Base-by-base conservation (phyloP, 2,113 vertebrate genomes). In the Neolamprologus toae region DNA sequence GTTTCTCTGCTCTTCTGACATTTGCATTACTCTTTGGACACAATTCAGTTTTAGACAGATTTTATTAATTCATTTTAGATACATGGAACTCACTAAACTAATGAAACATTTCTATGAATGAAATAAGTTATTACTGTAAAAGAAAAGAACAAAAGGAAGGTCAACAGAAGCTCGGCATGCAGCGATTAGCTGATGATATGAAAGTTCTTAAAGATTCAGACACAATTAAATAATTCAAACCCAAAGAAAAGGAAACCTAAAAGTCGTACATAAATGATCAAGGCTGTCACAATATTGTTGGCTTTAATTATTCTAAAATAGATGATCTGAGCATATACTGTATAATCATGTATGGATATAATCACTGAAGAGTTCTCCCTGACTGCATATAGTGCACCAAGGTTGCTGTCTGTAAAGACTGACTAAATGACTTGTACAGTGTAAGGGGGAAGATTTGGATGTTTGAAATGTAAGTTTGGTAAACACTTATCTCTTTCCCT, bases 281-380 rank as follows among this genome's bases (percentile, higher is more conserved):
- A 95, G 68, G 89, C 88, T 82, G 88, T 83, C 90, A 94, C 90
- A 87, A 94, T 88, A 91, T 87, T 86, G 87, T 92, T 90, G 89
- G 89, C 86, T 94, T 95, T 91, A 93, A 93, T 92, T 92, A 90
- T 93, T 95, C 93, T 96, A 96, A 96, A 96, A 96, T 96, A 96
- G 89, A 96, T 95, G 92, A 95, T 94, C 93, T 94, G 86, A 94
- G 90, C 86, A 94, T 92, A 95, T 89, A 93, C 84, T 94, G 84
- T 93, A 93, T 93, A 92, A 94, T 94, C 37, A 81, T 87, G 85
- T 93, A 73, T 90, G 83, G 80, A 92, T 91, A 89, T 85, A 88
- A 82, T 88, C 84, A 91, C 85, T 91, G 82, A 94, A 88, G 86
- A 51, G 61, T 88, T 84, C 86, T 93, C 86, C 93, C 92, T 92